Evolutionary conservation across 2,797 vertebrate genomes (phyloP), one percentile per base, ranked within the genome.

Genomic region (Simalia tracyae): DNA sequence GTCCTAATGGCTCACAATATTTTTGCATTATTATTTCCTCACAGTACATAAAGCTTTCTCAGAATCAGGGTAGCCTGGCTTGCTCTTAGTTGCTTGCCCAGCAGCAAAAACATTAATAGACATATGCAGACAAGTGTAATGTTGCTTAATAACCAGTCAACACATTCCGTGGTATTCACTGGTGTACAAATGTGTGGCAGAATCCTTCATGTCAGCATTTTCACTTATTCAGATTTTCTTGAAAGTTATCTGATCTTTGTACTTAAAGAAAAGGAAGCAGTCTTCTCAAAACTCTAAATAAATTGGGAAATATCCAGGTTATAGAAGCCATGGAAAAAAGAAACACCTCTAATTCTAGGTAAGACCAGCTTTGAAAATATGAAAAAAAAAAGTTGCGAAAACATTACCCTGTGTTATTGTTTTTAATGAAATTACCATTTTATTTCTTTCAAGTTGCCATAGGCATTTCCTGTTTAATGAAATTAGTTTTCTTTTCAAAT

Each of bases 401-500:
- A n/a, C 14, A n/a, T 28, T 92, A 10, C 26, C 76, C 54, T 89
- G 26, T 59, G 84, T 84, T 84, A 42, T 66, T 31, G 28, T 84
- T 89, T 84, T 89, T 42, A 68, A 72, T 59, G 85, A 72, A 68
- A 88, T 84, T 66, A 59, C 54, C 61, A 31, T 59, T 92, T 59
- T 72, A 57, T 66, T 64, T 64, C 19, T 86, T 86, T 54, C 56
- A 92, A 26, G 24, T 61, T 72, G 63, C 81, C 63, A 86, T 31
- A 61, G 56, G 54, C 66, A 14, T 81, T 91, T 91, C 26, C 57
- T 61, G 57, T 64, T 89, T 86, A 86, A 63, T 61, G 64, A 86
- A 68, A 92, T 68, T 92, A 92, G 54, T 60, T 89, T 92, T 86
- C 54, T 68, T 59, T 61, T 54, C 63, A 60, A 59, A 60, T 89